Conservation (phyloP, 2,113 vertebrate species). For the Pterocles gutturalis region DNA sequence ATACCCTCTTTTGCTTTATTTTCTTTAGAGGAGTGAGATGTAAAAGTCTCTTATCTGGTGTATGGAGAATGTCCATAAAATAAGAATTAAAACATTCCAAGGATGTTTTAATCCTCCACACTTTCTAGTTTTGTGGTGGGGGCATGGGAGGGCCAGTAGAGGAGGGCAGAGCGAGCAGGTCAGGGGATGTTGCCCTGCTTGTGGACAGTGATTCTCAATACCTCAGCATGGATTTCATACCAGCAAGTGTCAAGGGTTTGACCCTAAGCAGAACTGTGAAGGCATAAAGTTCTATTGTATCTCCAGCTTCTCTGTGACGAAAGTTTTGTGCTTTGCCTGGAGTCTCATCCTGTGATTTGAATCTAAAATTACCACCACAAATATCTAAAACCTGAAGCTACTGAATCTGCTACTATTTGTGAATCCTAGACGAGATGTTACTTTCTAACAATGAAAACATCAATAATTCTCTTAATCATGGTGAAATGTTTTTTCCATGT, state of each 20-base stretch:
- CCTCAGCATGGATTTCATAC: background rate
- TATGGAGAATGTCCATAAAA: fast-evolving
- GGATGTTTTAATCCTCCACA: background rate
- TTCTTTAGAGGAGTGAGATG: background rate
- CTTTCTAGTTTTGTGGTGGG: background rate
- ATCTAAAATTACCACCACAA: background rate
- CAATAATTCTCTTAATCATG: constrained; percentile 58
- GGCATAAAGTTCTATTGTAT: background rate
- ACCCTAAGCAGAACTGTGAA: background rate
- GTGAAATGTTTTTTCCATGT: constrained; percentile 12
- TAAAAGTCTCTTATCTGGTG: background rate
- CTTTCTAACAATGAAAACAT: constrained; percentile 12
- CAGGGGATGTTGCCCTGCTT: background rate
- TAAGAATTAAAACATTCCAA: background rate
- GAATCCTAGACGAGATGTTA: background rate
- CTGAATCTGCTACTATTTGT: background rate
- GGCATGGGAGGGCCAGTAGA: background rate
- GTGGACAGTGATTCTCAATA: background rate
- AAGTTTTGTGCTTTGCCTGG: background rate
- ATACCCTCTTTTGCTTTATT: background rate
- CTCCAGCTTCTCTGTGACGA: background rate
- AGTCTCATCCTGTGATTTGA: background rate
- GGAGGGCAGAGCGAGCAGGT: background rate
- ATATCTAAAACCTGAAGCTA: background rate
- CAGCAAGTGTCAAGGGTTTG: background rate